Percentiles rank a stretch among this genome's conserved stretches.
Evolutionary conservation across 2,113 vertebrate genomes (phyloP).

Genomic region (Cervus canadensis): DNA sequence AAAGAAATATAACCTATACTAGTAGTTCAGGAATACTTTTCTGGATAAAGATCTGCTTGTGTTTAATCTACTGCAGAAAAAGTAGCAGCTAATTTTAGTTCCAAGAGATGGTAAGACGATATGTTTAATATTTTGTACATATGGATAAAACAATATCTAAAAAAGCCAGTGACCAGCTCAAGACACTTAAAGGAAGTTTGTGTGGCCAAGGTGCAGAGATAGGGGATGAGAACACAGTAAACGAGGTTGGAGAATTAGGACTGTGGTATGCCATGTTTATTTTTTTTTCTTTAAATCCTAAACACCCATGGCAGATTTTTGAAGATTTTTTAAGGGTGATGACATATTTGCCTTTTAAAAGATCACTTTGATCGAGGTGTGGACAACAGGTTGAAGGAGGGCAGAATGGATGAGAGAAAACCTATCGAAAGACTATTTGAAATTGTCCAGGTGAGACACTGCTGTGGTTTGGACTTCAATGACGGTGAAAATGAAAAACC

Average conservation of each 20-base stretch:
- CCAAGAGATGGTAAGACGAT: neutral
- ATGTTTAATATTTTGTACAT: neutral
- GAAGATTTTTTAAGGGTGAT: neutral
- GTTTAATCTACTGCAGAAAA: neutral
- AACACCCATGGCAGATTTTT: neutral
- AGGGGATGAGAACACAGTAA: neutral
- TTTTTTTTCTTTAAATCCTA: neutral
- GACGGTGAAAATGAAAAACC: neutral
- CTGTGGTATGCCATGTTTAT: rapidly evolving
- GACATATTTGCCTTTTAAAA: neutral
- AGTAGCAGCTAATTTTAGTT: neutral
- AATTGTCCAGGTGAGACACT: neutral
- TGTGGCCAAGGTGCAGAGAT: neutral
- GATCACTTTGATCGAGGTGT: neutral
- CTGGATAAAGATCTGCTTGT: neutral
- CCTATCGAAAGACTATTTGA: neutral
- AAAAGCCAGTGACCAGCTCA: neutral
- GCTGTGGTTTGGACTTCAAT: neutral
- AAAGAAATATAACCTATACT: neutral
- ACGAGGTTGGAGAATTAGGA: neutral
- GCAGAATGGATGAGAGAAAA: neutral
- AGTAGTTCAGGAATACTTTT: neutral
- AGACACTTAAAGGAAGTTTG: neutral
- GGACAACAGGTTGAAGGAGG: neutral
- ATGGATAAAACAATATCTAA: neutral